A percentile compares a stretch with the other conserved stretches of the same genome.
phyloP scores from a whole-genome alignment of 2,113 vertebrate genomes.

The Baryphthengus martii region DNA sequence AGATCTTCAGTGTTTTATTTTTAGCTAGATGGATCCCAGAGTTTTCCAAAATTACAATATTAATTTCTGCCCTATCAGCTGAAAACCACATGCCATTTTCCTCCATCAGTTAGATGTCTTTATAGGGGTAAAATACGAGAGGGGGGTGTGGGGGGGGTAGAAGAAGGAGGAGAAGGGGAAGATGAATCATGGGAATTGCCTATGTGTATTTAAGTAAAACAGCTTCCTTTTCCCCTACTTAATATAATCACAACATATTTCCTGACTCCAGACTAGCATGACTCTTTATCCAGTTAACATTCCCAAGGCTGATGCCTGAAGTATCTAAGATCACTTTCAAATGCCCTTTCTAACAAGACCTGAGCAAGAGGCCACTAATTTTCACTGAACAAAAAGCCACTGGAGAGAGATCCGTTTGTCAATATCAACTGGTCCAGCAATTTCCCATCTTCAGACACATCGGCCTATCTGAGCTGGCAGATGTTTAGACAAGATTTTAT shows the following conservation, averaged over 20 bases:
- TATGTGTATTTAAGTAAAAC: neutral
- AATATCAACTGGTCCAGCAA: conserved; percentile 86
- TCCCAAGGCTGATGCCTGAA: conserved; percentile 69
- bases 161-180: neutral
- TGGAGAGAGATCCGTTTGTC: conserved; percentile 83
- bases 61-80: conserved; percentile 3
- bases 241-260: neutral
- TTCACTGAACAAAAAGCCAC: conserved; percentile 81
- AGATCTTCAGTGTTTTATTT: neutral
- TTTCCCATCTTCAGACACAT: conserved; percentile 83
- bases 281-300: conserved; percentile 68
- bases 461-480: conserved; percentile 91
- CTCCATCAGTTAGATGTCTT: neutral
- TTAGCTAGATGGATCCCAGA: neutral
- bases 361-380: conserved; percentile 82
- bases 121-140: neutral
- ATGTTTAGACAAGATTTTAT: conserved; percentile 99
- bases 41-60: neutral
- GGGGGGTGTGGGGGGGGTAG: rapidly evolving
- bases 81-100: neutral
- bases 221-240: neutral
- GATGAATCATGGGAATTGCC: neutral
- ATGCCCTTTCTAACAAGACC: conserved; percentile 83
- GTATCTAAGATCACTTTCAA: conserved; percentile 81
- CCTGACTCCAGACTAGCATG: neutral